Evolutionary conservation across 1,140 invertebrate genomes (phyloP).

Genomic region (Proales similis): DNA sequence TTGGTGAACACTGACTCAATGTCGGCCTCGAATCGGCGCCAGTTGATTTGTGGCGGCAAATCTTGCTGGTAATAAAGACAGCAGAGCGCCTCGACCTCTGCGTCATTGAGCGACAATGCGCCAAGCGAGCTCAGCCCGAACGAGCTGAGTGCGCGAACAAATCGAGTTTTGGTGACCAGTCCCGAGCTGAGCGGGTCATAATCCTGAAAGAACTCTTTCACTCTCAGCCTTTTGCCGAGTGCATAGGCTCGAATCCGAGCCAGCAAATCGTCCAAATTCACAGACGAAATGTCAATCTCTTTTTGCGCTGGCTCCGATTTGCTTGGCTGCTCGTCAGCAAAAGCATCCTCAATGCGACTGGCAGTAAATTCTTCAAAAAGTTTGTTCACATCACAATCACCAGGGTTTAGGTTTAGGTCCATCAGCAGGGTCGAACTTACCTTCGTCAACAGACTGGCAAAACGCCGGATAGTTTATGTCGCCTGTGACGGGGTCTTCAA

Average conservation of each 20-base stretch:
- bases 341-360: constrained; percentile 43
- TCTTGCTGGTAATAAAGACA: constrained; percentile 45
- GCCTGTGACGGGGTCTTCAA: constrained; percentile 48
- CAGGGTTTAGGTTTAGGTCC: background rate
- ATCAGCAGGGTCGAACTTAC: too few species aligned
- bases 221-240: constrained; percentile 47
- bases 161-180: constrained; percentile 45
- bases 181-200: constrained; percentile 40
- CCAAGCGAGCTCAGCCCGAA: constrained; percentile 50
- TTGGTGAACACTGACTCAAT: constrained; percentile 52
- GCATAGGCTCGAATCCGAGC: constrained; percentile 48
- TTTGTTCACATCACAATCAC: background rate
- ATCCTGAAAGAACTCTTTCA: constrained; percentile 39
- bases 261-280: constrained; percentile 49
- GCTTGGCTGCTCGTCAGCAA: constrained; percentile 43
- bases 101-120: constrained; percentile 46
- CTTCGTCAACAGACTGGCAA: constrained; percentile 50
- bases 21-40: constrained; percentile 48
- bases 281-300: constrained; percentile 42
- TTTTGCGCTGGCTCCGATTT: constrained; percentile 39
- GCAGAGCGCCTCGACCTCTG: constrained; percentile 45
- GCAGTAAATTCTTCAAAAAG: constrained; percentile 47
- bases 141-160: constrained; percentile 45
- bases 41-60: constrained; percentile 45
- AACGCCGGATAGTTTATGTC: constrained; percentile 54